Conservation (phyloP, 1,140 invertebrate species). For the Anthonomus grandis region DNA sequence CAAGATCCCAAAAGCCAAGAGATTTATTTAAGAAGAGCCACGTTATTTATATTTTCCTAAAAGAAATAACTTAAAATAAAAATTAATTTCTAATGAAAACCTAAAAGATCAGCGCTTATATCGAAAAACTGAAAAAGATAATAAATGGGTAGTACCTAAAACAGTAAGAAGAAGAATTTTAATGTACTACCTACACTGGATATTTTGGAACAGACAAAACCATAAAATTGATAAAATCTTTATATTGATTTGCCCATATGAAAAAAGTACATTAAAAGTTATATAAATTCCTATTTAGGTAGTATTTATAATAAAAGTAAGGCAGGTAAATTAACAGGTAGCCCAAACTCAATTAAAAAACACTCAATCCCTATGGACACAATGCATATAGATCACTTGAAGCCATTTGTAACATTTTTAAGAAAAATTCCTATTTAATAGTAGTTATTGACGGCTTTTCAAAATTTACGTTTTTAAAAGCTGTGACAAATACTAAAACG, state of each 20-base stretch:
- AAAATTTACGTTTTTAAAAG: background rate
- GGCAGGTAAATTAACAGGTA: conserved; percentile 2
- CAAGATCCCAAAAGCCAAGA: background rate
- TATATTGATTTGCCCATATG: conserved; percentile 41
- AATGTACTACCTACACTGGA: too few relatives aligned
- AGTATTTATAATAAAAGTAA: conserved; percentile 3
- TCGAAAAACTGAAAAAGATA: conserved; percentile 4
- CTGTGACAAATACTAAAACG: background rate
- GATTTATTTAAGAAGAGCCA: too few relatives aligned
- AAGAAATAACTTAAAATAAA: too few relatives aligned
- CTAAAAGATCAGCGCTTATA: conserved; percentile 17
- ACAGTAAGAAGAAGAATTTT: too few relatives aligned
- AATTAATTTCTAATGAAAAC: conserved; percentile 35
- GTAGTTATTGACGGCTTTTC: background rate
- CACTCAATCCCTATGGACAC: conserved; percentile 25
- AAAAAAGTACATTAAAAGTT: too few relatives aligned
- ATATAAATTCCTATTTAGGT: background rate
- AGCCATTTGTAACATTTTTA: conserved; percentile 30
- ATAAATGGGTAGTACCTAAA: too few relatives aligned
- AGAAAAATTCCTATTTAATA: conserved; percentile 17
- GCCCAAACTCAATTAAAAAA: conserved; percentile 8
- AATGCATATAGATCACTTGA: conserved; percentile 35
- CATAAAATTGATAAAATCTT: conserved; percentile 5
- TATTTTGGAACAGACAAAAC: background rate
- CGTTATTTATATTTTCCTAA: too few relatives aligned